A percentile compares a stretch with the other conserved stretches of the same genome.
These are phyloP conservation scores for Erpobdella octoculata DNA, from an alignment of 2,888 invertebrate species.

Conservation along the genomic window DNA sequence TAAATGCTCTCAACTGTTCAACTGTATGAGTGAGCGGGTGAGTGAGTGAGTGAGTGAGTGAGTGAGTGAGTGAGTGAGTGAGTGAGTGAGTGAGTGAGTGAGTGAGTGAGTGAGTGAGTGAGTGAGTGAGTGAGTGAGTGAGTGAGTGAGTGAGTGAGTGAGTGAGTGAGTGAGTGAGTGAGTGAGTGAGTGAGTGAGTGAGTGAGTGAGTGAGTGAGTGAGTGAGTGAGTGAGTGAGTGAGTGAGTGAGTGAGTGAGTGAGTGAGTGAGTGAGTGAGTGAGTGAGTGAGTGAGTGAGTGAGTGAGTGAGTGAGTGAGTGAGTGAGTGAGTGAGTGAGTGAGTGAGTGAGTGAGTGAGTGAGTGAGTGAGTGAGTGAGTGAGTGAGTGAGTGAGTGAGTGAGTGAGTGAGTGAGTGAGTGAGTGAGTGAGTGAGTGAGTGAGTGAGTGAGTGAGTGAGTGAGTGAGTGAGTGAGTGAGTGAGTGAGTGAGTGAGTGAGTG, in stretches of 20 bases:
- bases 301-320: constrained; percentile 29
- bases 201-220: background rate
- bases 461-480: constrained; percentile 27
- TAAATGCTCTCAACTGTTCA: too few species aligned
- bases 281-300: background rate
- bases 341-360: constrained; percentile 31
- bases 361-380: constrained; percentile 29
- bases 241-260: background rate
- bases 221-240: background rate
- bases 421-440: constrained; percentile 22
- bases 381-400: constrained; percentile 31
- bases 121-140: constrained; percentile 30
- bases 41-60: constrained; percentile 28
- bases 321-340: constrained; percentile 31
- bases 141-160: constrained; percentile 31
- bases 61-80: constrained; percentile 29
- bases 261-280: background rate
- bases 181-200: background rate
- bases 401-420: constrained; percentile 31
- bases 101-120: constrained; percentile 29
- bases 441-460: background rate
- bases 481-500: constrained; percentile 25
- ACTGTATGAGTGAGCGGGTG: constrained; percentile 29
- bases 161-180: constrained; percentile 18
- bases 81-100: constrained; percentile 29